A percentile compares a stretch with the other conserved stretches of the same genome.
Conservation (phyloP, 1,140 invertebrate species). For the Drosophila funebris region DNA sequence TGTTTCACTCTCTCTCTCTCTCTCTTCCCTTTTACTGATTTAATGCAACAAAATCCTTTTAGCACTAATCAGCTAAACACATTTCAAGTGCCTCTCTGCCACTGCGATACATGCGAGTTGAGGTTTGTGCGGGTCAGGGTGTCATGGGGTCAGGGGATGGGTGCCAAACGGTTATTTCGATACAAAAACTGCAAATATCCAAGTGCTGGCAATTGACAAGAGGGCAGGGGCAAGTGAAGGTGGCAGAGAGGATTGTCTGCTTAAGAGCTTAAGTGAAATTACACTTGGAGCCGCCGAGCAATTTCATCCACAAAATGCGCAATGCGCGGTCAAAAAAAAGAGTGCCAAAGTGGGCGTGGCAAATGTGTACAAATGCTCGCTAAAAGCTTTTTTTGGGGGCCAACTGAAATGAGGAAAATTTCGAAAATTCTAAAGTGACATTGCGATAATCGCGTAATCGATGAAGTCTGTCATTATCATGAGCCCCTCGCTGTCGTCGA, state of each 20-base stretch:
- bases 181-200: constrained; percentile 21
- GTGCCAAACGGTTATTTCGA: constrained; percentile 46
- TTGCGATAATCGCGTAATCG: constrained; percentile 80
- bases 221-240: background rate
- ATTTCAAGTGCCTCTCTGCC: constrained; percentile 49
- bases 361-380: constrained; percentile 47
- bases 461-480: constrained; percentile 81
- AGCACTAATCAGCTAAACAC: constrained; percentile 69
- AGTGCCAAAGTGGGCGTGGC: constrained; percentile 9
- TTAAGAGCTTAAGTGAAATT: constrained; percentile 82
- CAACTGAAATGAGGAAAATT: constrained; percentile 67
- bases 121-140: background rate
- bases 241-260: constrained; percentile 44
- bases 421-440: constrained; percentile 73
- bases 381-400: constrained; percentile 77
- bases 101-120: constrained; percentile 30
- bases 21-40: constrained; percentile 19
- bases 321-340: constrained; percentile 19
- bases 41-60: constrained; percentile 73
- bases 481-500: constrained; percentile 42
- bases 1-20: no score
- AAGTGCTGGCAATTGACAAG: background rate
- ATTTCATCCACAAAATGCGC: constrained; percentile 70
- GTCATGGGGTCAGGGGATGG: background rate
- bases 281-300: constrained; percentile 76